Evolutionary conservation across 2,113 vertebrate genomes (phyloP).

Genomic region (Climacteris rufus): DNA sequence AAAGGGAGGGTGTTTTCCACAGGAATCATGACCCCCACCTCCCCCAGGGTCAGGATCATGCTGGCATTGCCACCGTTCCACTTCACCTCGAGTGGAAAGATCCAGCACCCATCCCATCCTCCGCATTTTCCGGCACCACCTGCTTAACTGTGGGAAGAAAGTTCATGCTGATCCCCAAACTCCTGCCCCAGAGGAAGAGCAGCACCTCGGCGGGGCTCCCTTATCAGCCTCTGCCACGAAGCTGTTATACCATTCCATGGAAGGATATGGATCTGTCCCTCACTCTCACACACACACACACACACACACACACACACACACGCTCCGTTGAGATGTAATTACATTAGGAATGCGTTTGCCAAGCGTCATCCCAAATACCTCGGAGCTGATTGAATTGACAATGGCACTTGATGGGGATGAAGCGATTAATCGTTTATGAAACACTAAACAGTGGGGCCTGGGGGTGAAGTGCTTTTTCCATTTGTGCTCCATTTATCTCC

Average conservation of each 20-base stretch:
- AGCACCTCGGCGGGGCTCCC: not conserved
- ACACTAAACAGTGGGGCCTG: slow-evolving; percentile 45
- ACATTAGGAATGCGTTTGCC: slow-evolving; percentile 20
- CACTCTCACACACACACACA: fast-evolving
- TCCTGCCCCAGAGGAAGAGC: fast-evolving
- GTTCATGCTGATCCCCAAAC: not conserved
- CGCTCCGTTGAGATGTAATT: slow-evolving; percentile 29
- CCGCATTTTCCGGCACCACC: not conserved
- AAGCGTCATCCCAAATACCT: not conserved
- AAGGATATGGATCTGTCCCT: fast-evolving
- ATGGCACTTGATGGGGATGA: slow-evolving; percentile 52
- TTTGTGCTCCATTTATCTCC: slow-evolving; percentile 56
- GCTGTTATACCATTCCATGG: fast-evolving
- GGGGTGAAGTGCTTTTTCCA: slow-evolving; percentile 44
- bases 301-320: not conserved
- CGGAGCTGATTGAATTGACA: slow-evolving; percentile 51
- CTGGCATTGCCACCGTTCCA: not conserved
- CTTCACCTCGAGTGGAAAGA: not conserved
- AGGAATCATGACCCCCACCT: not conserved
- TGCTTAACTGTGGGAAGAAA: not conserved
- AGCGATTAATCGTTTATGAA: slow-evolving; percentile 62
- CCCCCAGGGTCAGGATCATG: not conserved
- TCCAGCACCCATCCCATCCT: not conserved
- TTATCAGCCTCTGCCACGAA: fast-evolving
- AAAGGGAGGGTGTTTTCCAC: not conserved